Conservation (phyloP, 1,140 invertebrate genomes). For the Yoshiicerus persimilis region DNA sequence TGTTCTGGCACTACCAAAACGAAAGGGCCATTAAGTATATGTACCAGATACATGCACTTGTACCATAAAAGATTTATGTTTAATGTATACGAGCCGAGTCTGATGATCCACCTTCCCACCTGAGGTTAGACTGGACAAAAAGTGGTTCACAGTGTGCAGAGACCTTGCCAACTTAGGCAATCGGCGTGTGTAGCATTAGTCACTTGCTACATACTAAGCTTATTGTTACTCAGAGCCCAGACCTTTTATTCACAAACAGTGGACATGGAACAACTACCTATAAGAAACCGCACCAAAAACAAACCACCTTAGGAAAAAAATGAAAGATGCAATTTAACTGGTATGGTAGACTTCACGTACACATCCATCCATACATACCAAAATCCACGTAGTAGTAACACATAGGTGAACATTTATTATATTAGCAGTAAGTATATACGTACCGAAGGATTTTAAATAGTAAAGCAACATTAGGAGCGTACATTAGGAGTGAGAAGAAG, state of each 20-base stretch:
- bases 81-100: background rate
- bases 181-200: conserved; percentile 15
- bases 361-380: no score
- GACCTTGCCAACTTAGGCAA: conserved; percentile 27
- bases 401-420: no score
- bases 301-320: background rate
- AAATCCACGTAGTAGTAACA: no score
- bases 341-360: no score
- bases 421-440: no score
- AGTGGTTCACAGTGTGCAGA: conserved; percentile 19
- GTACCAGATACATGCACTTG: background rate
- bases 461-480: background rate
- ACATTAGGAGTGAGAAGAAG: background rate
- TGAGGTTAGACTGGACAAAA: conserved; percentile 27
- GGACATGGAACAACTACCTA: background rate
- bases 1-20: background rate
- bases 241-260: background rate
- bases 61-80: background rate
- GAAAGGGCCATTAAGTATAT: background rate
- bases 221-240: no score
- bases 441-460: no score
- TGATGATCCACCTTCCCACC: conserved; percentile 23
- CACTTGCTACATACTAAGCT: background rate
- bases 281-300: background rate
- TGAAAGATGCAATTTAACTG: background rate